Evolutionary conservation across 37 sponge, comb jelly and placozoan genomes (phyloP).

Genomic region (Petrosia ficiformis): DNA sequence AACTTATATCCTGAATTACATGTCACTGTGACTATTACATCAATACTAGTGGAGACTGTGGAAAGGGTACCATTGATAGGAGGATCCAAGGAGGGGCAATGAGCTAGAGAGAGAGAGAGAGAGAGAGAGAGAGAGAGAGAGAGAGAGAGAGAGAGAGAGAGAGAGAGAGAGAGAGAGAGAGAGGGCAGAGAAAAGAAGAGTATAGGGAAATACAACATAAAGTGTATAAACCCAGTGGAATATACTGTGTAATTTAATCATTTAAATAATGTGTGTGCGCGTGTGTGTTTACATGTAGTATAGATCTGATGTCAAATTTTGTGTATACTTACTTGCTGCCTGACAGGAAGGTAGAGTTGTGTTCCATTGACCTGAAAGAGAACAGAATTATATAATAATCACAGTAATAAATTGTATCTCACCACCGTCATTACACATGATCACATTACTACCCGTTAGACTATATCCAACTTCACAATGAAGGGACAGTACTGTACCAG

Average conservation of each 20-base stretch:
- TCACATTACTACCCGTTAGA: neutral
- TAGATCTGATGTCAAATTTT: neutral
- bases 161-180: too few species aligned
- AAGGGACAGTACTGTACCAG: neutral
- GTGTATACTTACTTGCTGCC: too few species aligned
- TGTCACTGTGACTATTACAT: conserved; percentile 5
- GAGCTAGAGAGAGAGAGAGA: neutral
- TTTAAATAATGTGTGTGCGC: too few species aligned
- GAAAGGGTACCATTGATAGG: conserved; percentile 2
- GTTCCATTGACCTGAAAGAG: neutral
- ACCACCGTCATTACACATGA: neutral
- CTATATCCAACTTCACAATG: neutral
- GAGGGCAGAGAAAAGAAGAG: too few species aligned
- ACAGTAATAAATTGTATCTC: too few species aligned
- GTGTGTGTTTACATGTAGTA: too few species aligned
- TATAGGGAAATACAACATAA: neutral
- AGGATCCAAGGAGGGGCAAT: neutral
- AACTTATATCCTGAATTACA: conserved; percentile 17
- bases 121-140: too few species aligned
- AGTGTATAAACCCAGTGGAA: neutral
- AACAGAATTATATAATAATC: too few species aligned
- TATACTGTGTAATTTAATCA: too few species aligned
- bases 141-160: too few species aligned
- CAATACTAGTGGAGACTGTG: neutral
- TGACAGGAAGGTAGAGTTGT: neutral